Evolutionary conservation across 2,888 invertebrate species (phyloP).

Genomic region (Neoscelio sp.): DNA sequence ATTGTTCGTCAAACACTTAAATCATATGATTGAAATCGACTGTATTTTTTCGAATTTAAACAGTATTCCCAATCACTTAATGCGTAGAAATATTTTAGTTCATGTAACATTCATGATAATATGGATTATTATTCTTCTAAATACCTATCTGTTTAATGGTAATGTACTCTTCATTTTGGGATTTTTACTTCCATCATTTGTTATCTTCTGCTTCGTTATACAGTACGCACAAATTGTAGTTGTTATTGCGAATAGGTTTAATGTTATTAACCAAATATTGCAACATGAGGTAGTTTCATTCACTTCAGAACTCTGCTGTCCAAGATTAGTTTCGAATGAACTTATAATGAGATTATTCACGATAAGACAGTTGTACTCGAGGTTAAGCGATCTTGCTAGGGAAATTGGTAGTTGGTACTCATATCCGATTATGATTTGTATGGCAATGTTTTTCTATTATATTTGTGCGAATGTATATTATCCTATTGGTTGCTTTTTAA

Average conservation of each 20-base stretch:
- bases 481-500: neutral
- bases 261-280: conserved; percentile 13
- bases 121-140: neutral
- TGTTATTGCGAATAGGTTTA: too few species aligned
- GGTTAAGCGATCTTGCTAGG: neutral
- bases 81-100: neutral
- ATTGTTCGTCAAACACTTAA: neutral
- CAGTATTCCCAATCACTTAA: neutral
- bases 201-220: too few species aligned
- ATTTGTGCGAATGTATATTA: neutral
- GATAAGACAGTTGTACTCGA: conserved; percentile 6
- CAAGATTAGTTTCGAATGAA: neutral
- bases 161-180: too few species aligned
- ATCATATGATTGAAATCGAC: conserved; percentile 16
- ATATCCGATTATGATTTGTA: conserved; percentile 15
- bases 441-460: conserved; percentile 20
- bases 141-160: too few species aligned
- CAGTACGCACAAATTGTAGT: too few species aligned
- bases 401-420: conserved; percentile 7
- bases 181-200: too few species aligned
- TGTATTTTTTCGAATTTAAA: conserved; percentile 6
- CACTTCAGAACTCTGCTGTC: too few species aligned
- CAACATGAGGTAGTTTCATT: neutral
- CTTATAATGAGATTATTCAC: neutral
- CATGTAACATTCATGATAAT: neutral